Conservation (phyloP, 1,140 invertebrate genomes). For the Polypedilum vanderplanki region DNA sequence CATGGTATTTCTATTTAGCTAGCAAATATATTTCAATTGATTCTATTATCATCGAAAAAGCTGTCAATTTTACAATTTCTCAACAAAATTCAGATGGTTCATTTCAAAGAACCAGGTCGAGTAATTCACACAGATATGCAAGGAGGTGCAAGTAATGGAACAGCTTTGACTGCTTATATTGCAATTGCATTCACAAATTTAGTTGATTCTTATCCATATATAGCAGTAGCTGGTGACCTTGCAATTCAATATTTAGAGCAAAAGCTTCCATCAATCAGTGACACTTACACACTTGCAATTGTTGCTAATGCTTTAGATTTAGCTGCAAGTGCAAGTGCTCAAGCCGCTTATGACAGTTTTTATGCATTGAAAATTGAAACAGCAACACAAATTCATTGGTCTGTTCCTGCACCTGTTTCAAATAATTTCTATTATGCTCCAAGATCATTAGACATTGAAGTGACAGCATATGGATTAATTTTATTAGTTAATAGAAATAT, state of each 20-base stretch:
- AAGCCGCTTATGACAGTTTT: not conserved
- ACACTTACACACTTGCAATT: slow-evolving; percentile 68
- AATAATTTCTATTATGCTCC: slow-evolving; percentile 50
- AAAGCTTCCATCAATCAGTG: slow-evolving; percentile 41
- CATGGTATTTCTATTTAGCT: slow-evolving; percentile 81
- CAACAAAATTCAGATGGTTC: not conserved
- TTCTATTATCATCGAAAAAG: slow-evolving; percentile 58
- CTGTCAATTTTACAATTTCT: slow-evolving; percentile 52
- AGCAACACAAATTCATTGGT: not conserved
- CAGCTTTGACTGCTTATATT: slow-evolving; percentile 73
- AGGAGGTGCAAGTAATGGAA: slow-evolving; percentile 55
- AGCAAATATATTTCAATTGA: slow-evolving; percentile 73
- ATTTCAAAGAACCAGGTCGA: slow-evolving; percentile 48
- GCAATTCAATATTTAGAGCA: slow-evolving; percentile 40
- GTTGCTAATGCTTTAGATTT: slow-evolving; percentile 68
- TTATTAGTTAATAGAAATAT: slow-evolving; percentile 50
- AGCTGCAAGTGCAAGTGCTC: slow-evolving; percentile 45
- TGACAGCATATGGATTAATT: slow-evolving; percentile 69
- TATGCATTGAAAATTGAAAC: not conserved
- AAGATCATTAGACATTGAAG: slow-evolving; percentile 66
- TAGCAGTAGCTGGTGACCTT: slow-evolving; percentile 34
- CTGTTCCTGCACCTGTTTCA: not conserved
- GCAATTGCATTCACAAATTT: slow-evolving; percentile 70
- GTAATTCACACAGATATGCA: slow-evolving; percentile 69
- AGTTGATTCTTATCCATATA: not conserved